Evolutionary conservation across 2,797 vertebrate genomes (phyloP), one percentile per base, ranked within the genome.

Genomic region (Pygocentrus nattereri): DNA sequence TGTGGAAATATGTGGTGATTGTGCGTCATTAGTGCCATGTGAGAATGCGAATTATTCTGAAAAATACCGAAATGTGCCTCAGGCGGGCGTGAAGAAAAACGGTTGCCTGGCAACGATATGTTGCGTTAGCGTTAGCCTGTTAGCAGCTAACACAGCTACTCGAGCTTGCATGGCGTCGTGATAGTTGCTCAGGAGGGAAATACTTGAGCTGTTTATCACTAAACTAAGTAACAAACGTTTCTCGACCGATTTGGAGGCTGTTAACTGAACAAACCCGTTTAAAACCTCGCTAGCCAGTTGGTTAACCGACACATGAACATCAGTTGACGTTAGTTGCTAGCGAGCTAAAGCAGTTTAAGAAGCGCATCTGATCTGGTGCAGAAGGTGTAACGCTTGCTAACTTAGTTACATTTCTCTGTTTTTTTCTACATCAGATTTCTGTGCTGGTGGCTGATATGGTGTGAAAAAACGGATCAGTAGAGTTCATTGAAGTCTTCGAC

Each of bases 101-200:
- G 5, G 84, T 85, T 76, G 84, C 84, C 34, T 76, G 71, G 84
- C 84, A 85, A 85, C 83, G 47, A 7, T 11, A 3, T 67, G 71
- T 74, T 23, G 83, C 15, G 8, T 34, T 79, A 75, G 54, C 72
- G 19, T 23, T 76, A 76, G 74, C 59, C 11, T 13, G 59, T 25
- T 64, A 21, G 18, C 11, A 25, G 58, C 16, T 49, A 27, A 31
- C 47, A 52, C 56, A 18, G 23, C n/a, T n/a, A n/a, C n/a, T n/a
- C n/a, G n/a, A 30, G 27, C 23, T 21, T 4, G 19, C 18, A 1
- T 25, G 56, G 4, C 56, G 56, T 23, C 21, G 54, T 4, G 8
- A 3, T 34, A 64, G 59, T 59, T 6, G 31, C 6, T 19, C 19
- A 1, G 2, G 16, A 21, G 1, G 12, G 4, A 30, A 15, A 16